These are phyloP conservation scores for Trichoplusia ni DNA, from an alignment of 1,140 invertebrate genomes.

Conservation along the genomic window DNA sequence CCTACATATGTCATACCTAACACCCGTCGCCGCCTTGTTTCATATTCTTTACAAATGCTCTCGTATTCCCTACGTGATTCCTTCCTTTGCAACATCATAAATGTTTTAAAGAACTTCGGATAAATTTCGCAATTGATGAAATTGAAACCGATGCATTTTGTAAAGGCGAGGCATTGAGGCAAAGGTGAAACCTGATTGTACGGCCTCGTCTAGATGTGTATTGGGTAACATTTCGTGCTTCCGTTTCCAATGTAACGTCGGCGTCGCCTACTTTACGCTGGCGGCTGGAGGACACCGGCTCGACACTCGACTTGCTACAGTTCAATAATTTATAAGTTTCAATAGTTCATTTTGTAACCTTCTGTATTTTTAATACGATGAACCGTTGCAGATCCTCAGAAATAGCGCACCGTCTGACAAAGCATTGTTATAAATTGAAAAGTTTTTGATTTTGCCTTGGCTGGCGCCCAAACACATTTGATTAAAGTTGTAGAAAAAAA, in stretches of 20 bases:
- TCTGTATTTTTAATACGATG: background rate
- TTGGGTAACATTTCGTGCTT: conserved; percentile 47
- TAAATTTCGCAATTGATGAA: conserved; percentile 29
- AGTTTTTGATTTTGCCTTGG: conserved; percentile 11
- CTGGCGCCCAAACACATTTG: background rate
- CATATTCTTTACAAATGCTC: background rate
- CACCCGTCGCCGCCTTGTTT: conserved; percentile 8
- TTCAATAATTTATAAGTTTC: conserved; percentile 4
- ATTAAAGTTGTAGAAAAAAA: conserved; percentile 9
- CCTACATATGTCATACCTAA: conserved; percentile 11
- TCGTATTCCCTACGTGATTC: background rate
- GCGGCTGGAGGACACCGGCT: background rate
- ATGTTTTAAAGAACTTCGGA: conserved; percentile 1
- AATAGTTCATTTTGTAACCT: background rate
- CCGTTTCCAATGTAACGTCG: conserved; percentile 38
- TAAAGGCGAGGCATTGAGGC: conserved; percentile 38
- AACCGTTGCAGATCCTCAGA: background rate
- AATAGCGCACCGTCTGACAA: too few species aligned
- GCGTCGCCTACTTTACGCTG: conserved; percentile 19
- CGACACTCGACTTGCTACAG: background rate
- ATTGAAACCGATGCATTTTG: conserved; percentile 18
- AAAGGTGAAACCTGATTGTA: conserved; percentile 41
- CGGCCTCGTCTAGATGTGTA: conserved; percentile 38
- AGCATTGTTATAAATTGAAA: background rate
- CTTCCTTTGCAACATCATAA: background rate